Evolutionary conservation across 1,140 invertebrate genomes (phyloP), one percentile per base, ranked within the genome.

Genomic region (Saccostrea echinata): DNA sequence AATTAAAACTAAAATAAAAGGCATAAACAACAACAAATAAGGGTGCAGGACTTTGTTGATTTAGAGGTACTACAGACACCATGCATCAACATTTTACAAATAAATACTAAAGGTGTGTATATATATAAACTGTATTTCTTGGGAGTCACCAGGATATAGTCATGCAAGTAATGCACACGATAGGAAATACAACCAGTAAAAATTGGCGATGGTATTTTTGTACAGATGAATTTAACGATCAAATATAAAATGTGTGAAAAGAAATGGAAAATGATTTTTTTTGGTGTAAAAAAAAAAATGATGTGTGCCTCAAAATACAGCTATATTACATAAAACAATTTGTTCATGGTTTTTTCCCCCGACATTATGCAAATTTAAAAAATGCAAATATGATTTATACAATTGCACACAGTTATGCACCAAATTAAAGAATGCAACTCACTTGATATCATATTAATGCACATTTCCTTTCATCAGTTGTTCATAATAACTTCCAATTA

Each of bases 81-180:
- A 30, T 76, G 27, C 68, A 76, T 76, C 27, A 76, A 76, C 27
- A 30, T 76, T 27, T 76, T 16, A 76, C 68, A 30, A 76, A 76
- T 76, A 76, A 76, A 76, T 76, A 76, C 55, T 61, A 21, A 16
- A 55, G 18, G 18, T 18, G 68, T 76, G 68, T 76, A 27, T 76
- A 33, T 30, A 76, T 76, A 76, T 76, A 76, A 76, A 76, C 13
- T 76, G 68, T 76, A 76, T 30, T 76, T 76, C 68, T 76, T 76
- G 18, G 12, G 55, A 76, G 68, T 76, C 68, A 76, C 68, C 68
- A 76, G 68, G 68, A 33, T 76, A 76, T 21, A 61, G 18, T 61
- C 68, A 76, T 76, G 68, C 27, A 6, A 76, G 13, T 16, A 71
- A 76, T 33, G 24, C 68, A 76, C 68, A 76, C 68, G 27, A 27